These are phyloP conservation scores for Meteorus colon DNA, from an alignment of 2,888 invertebrate species.

Conservation along the genomic window DNA sequence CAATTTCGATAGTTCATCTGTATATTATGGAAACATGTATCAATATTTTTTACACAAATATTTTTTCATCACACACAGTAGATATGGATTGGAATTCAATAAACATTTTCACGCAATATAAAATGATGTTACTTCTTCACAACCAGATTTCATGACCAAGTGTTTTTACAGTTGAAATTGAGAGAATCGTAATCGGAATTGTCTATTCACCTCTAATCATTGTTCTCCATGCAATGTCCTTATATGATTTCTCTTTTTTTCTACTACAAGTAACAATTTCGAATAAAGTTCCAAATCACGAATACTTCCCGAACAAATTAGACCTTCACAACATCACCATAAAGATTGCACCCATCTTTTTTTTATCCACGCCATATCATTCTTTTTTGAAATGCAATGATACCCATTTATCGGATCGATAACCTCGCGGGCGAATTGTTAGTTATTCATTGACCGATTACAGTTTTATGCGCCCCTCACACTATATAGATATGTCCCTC, in stretches of 20 bases:
- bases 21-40: not conserved
- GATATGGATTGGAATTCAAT: not conserved
- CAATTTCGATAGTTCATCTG: not conserved
- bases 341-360: not conserved
- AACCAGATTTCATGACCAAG: no score
- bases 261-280: no score
- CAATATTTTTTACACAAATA: not conserved
- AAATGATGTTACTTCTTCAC: no score
- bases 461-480: slow-evolving; percentile 50
- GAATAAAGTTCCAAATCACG: no score
- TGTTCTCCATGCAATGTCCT: no score
- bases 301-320: no score
- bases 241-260: no score
- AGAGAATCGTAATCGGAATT: no score
- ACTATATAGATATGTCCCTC: slow-evolving; percentile 24
- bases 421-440: slow-evolving; percentile 51
- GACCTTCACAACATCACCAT: no score
- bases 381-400: slow-evolving; percentile 47
- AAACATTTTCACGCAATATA: no score
- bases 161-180: no score
- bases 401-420: slow-evolving; percentile 55
- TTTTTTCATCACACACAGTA: not conserved
- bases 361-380: not conserved
- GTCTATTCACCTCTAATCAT: no score
- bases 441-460: slow-evolving; percentile 57